Base-by-base conservation (phyloP, 30 jellyfish, hydroid and myxozoan species). In the Turritopsis rubra region DNA sequence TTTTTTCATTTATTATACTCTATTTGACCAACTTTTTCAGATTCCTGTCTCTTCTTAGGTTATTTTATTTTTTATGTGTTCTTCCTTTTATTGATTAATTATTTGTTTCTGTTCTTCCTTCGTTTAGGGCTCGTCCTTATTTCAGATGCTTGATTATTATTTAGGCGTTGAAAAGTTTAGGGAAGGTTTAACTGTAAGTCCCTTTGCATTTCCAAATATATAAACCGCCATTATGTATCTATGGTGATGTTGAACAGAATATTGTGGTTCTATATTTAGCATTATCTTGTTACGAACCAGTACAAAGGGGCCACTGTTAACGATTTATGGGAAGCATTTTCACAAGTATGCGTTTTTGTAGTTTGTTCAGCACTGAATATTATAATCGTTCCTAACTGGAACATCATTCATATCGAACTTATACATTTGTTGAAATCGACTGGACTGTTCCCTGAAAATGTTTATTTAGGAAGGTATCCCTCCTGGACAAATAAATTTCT, bases 131-230 rank as follows among this genome's bases (percentile, higher is more conserved):
- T 85, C 98, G 0, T 88, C 98, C 0, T 79, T 92, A 16, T 87
- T 92, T n/a, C 87, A 91, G 79, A 92, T 92, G 98, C 86, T 92
- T 25, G 98, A 92, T 66, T 83, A 83, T 82, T 88, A 54, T 70
- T 75, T 92, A 73, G 98, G 96, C 0, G 87, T 52, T 20, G 86
- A 70, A 29, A 68, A 60, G 31, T 91, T 91, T 87, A 83, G 88
- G 80, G 84, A 72, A 16, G 96, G 96, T 28, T 75, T 91, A 52
- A 84, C 79, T 70, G 97, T 91, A 71, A 60, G 91, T 27, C n/a
- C 30, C 30, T 66, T 20, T 21, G 65, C 0, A 60, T 18, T 21
- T 60, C 21, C 21, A 0, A 60, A n/a, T n/a, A n/a, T n/a, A n/a
- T n/a, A n/a, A n/a, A n/a, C n/a, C n/a, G n/a, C n/a, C n/a, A n/a